Percentiles rank a stretch among this genome's conserved stretches.
Conservation (phyloP, 2,888 invertebrate species). For the Drosophila paracracens region DNA sequence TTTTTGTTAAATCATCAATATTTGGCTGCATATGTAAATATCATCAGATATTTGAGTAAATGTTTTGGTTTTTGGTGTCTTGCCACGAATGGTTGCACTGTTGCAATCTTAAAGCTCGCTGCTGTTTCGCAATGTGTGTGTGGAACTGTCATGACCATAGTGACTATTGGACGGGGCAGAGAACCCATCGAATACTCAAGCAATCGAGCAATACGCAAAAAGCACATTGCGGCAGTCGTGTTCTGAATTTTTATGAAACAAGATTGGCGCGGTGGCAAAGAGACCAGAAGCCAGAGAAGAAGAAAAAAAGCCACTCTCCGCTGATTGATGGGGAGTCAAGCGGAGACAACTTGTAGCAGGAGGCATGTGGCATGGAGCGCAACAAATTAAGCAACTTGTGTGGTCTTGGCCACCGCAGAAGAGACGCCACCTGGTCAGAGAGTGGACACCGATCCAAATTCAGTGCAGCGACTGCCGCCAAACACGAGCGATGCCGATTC, state of each 20-base stretch:
- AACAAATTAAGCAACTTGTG: slow-evolving; percentile 80
- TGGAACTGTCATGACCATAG: slow-evolving; percentile 42
- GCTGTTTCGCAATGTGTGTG: slow-evolving; percentile 2
- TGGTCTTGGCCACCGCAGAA: slow-evolving; percentile 71
- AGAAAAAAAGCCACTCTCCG: slow-evolving; percentile 28
- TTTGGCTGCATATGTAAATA: not conserved
- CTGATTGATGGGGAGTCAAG: slow-evolving; percentile 79
- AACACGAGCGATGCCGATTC: slow-evolving; percentile 66
- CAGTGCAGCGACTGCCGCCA: slow-evolving; percentile 59
- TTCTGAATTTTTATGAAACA: slow-evolving; percentile 75
- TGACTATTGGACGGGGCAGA: slow-evolving; percentile 4
- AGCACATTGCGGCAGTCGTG: slow-evolving; percentile 64
- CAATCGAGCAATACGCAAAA: slow-evolving; percentile 55
- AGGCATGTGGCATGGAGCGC: slow-evolving; percentile 59
- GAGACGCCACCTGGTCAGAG: slow-evolving; percentile 73
- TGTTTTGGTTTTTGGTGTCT: not conserved
- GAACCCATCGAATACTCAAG: slow-evolving; percentile 29
- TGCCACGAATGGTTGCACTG: not conserved
- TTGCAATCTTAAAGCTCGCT: not conserved
- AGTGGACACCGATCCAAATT: slow-evolving; percentile 55
- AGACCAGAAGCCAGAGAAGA: not conserved
- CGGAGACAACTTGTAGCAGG: slow-evolving; percentile 67
- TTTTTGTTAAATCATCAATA: not conserved
- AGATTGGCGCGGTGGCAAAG: slow-evolving; percentile 30
- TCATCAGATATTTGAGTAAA: not conserved